Evolutionary conservation across 2,113 vertebrate genomes (phyloP).

Genomic region (Atrichornis clamosus): DNA sequence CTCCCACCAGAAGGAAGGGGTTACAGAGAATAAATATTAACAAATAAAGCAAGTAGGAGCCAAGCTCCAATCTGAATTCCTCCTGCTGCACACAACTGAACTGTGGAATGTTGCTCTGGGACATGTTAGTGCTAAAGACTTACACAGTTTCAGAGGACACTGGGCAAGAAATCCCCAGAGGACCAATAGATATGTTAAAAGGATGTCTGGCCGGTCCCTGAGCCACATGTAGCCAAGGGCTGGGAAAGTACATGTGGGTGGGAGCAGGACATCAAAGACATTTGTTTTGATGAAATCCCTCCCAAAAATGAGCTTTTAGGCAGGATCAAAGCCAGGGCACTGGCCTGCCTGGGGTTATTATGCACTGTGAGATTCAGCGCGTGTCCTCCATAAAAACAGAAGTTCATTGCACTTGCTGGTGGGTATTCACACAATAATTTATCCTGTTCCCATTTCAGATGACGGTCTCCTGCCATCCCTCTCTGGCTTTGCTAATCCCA

Average conservation of each 20-base stretch:
- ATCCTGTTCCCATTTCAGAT: neutral
- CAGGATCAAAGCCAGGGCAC: neutral
- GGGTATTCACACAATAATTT: neutral
- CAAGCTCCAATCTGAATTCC: neutral
- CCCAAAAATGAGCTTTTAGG: neutral
- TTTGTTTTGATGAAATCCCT: neutral
- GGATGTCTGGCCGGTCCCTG: neutral
- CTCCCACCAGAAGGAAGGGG: neutral
- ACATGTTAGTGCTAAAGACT: neutral
- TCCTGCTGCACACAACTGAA: neutral
- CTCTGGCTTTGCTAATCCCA: neutral
- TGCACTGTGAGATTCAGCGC: neutral
- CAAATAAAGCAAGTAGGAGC: neutral
- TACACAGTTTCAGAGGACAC: neutral
- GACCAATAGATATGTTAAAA: neutral
- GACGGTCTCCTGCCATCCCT: neutral
- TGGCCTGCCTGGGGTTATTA: neutral
- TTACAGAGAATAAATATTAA: neutral
- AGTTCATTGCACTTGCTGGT: neutral
- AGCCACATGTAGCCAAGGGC: neutral
- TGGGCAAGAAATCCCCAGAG: neutral
- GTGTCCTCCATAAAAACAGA: neutral
- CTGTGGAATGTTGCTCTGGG: neutral
- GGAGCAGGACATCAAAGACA: neutral
- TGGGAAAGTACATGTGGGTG: neutral